Evolutionary conservation across 2,113 vertebrate genomes (phyloP).

Genomic region (Manacus vitellinus): DNA sequence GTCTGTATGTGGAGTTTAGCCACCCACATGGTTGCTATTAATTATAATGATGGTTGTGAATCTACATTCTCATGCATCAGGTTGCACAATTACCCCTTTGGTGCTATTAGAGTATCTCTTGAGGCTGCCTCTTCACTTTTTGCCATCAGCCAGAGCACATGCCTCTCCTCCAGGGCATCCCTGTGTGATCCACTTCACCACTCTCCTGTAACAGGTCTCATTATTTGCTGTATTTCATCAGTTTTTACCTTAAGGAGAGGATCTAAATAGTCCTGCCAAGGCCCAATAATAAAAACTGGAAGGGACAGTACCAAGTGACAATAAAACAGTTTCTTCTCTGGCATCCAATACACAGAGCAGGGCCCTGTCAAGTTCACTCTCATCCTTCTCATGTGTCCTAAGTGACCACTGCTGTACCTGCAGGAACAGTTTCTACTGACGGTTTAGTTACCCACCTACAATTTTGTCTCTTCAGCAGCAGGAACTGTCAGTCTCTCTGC

Average conservation of each 20-base stretch:
- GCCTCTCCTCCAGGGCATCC: not conserved
- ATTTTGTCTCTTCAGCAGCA: not conserved
- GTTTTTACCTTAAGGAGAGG: not conserved
- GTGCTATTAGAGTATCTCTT: not conserved
- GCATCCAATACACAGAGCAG: too few relatives aligned
- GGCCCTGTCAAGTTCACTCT: not conserved
- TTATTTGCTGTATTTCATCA: not conserved
- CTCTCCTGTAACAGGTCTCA: not conserved
- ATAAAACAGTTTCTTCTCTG: not conserved
- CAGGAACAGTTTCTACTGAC: not conserved
- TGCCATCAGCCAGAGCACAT: conserved; percentile 26
- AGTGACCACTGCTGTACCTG: not conserved
- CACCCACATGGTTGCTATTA: not conserved
- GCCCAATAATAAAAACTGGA: not conserved
- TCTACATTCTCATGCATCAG: not conserved
- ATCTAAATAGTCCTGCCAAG: not conserved
- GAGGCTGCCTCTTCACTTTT: conserved; percentile 10
- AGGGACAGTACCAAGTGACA: not conserved
- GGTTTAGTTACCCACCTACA: not conserved
- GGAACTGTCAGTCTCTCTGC: not conserved
- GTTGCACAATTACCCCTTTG: not conserved
- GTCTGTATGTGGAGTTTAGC: not conserved
- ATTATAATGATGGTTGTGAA: not conserved
- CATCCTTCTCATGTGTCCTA: rapidly evolving
- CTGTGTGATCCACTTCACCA: not conserved